phyloP scores from a whole-genome alignment of 2,888 invertebrate species.

The Gryllus longicercus region DNA sequence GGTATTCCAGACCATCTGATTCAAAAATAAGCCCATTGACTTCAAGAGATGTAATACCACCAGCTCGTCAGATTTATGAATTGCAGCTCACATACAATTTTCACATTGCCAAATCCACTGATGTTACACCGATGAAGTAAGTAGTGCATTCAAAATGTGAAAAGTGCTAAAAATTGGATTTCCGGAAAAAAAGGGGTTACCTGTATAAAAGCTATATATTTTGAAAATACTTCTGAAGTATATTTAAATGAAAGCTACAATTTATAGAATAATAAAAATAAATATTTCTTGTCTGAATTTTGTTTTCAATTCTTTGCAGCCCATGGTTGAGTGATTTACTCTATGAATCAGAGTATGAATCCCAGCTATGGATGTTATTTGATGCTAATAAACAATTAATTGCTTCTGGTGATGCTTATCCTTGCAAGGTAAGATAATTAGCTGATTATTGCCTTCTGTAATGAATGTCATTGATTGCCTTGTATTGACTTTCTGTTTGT shows the following conservation, averaged over 20 bases:
- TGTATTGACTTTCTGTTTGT: too few species aligned
- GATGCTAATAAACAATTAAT: constrained; percentile 85
- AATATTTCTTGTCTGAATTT: too few species aligned
- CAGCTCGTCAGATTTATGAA: constrained; percentile 86
- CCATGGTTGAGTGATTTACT: constrained; percentile 79
- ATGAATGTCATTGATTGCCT: too few species aligned
- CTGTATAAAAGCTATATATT: too few species aligned
- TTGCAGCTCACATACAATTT: constrained; percentile 83
- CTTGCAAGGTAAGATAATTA: constrained; percentile 60
- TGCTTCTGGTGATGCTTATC: constrained; percentile 85
- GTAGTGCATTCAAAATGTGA: neutral
- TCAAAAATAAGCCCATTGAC: constrained; percentile 75
- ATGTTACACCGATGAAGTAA: constrained; percentile 68
- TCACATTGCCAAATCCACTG: constrained; percentile 74
- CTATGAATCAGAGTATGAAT: constrained; percentile 94
- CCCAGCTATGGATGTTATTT: constrained; percentile 95
- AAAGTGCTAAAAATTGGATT: too few species aligned
- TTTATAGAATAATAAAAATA: too few species aligned
- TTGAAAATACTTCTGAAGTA: too few species aligned
- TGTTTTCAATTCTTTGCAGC: constrained; percentile 42
- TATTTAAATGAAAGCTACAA: too few species aligned
- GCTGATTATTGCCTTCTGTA: neutral
- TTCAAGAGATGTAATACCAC: constrained; percentile 79
- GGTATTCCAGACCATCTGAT: constrained; percentile 68
- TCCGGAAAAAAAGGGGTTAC: too few species aligned